Evolutionary conservation across 2,888 invertebrate genomes (phyloP).

Genomic region (Macaria notata): DNA sequence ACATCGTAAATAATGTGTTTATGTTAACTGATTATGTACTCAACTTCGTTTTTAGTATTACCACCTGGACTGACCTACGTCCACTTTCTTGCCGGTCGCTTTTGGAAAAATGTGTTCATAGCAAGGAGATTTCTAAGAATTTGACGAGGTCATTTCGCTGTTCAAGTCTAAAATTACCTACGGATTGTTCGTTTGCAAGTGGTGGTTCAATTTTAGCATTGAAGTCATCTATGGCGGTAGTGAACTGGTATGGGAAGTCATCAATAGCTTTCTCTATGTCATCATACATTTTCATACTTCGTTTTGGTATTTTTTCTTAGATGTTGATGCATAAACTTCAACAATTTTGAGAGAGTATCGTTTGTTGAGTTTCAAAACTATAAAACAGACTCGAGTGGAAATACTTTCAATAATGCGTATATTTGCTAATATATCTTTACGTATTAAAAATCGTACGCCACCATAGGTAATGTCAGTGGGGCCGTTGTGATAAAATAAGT

Average conservation of each 20-base stretch:
- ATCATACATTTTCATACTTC: too few species aligned
- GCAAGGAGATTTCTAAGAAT: not conserved
- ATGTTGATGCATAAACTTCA: not conserved
- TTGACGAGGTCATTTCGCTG: not conserved
- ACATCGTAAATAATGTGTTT: not conserved
- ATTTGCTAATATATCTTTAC: not conserved
- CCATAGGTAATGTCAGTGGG: not conserved
- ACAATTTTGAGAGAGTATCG: not conserved
- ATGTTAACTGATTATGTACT: not conserved
- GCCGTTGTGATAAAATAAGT: not conserved
- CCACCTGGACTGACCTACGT: not conserved
- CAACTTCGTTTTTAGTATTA: not conserved
- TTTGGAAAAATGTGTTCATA: not conserved
- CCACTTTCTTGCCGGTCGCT: not conserved
- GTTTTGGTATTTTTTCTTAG: too few species aligned
- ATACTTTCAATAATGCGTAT: not conserved
- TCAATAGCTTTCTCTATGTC: too few species aligned
- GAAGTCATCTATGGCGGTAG: too few species aligned
- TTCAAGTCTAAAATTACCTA: too few species aligned
- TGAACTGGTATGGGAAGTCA: too few species aligned
- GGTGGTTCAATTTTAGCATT: too few species aligned
- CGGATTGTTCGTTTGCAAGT: too few species aligned
- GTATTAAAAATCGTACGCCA: not conserved
- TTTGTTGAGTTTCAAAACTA: not conserved
- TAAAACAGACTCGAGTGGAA: not conserved